Conservation (phyloP, 2,797 vertebrate species). For the Parotocinclus haroldoi region DNA sequence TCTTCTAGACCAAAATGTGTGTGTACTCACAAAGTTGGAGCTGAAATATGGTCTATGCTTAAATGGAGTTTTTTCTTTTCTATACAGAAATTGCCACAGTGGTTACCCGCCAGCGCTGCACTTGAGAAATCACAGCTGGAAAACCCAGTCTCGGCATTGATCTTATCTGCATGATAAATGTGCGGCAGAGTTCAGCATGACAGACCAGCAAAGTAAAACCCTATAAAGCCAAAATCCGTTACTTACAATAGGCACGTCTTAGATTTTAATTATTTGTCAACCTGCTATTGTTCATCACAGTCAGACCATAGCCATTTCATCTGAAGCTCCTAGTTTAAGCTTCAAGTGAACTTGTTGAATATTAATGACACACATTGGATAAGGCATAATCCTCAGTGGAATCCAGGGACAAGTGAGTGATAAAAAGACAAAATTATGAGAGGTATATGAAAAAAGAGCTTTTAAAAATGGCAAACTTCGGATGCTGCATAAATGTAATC, state of each 20-base stretch:
- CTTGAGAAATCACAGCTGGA: constrained; percentile 49
- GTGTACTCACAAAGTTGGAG: background rate
- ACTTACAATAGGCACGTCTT: constrained; percentile 29
- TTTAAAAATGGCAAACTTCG: too few relatives aligned
- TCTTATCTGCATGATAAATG: constrained; percentile 68
- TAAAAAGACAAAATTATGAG: constrained; percentile 23
- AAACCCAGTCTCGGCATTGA: constrained; percentile 54
- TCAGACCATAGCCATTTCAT: constrained; percentile 40
- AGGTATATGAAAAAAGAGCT: constrained; percentile 9
- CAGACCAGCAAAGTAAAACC: constrained; percentile 50
- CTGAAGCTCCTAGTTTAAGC: constrained; percentile 33
- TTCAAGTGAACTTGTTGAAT: constrained; percentile 42
- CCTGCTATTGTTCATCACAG: constrained; percentile 27
- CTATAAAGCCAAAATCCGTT: constrained; percentile 52
- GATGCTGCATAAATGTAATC: too few relatives aligned
- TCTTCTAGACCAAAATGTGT: background rate
- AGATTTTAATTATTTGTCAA: constrained; percentile 46
- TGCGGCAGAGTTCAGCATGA: constrained; percentile 49
- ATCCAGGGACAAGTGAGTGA: constrained; percentile 31
- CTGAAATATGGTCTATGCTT: constrained; percentile 29
- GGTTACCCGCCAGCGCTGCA: constrained; percentile 42
- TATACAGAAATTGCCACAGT: constrained; percentile 41
- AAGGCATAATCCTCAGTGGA: constrained; percentile 42
- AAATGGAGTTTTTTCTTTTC: constrained; percentile 34
- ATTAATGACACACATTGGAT: constrained; percentile 47